Conservation (phyloP, 2,797 vertebrate genomes). For the Melanotaenia parkinsoni region DNA sequence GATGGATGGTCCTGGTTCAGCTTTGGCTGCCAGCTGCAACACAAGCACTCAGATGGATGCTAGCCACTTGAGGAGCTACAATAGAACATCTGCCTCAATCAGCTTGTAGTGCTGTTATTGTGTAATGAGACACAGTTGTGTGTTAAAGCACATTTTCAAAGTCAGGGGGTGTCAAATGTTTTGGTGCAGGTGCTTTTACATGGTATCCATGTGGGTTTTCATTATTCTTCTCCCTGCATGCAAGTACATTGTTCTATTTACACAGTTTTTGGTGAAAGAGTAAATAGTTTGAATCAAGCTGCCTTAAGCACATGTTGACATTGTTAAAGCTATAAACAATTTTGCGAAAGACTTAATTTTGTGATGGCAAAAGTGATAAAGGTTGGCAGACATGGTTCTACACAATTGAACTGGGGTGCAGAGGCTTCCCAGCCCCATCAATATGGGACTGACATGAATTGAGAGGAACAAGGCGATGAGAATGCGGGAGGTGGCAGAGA, state of each 20-base stretch:
- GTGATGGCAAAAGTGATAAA: too few species aligned
- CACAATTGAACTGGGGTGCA: too few species aligned
- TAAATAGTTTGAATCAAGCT: too few species aligned
- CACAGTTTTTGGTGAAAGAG: not conserved
- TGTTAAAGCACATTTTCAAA: slow-evolving; percentile 69
- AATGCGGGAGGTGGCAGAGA: too few species aligned
- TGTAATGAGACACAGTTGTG: slow-evolving; percentile 73
- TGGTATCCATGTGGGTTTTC: slow-evolving; percentile 28
- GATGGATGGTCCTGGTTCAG: slow-evolving; percentile 67
- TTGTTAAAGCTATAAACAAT: too few species aligned
- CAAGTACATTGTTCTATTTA: slow-evolving; percentile 21
- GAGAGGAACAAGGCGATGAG: too few species aligned
- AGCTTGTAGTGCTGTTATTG: slow-evolving; percentile 71
- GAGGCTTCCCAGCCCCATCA: too few species aligned
- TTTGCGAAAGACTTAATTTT: too few species aligned
- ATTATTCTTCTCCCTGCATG: slow-evolving; percentile 18
- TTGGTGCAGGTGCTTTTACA: slow-evolving; percentile 51
- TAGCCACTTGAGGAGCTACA: slow-evolving; percentile 77
- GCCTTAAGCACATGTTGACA: too few species aligned
- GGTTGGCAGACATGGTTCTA: too few species aligned
- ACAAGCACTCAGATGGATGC: slow-evolving; percentile 67
- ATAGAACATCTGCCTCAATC: slow-evolving; percentile 79
- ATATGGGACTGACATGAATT: too few species aligned
- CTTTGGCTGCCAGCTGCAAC: slow-evolving; percentile 71
- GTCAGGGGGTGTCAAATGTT: slow-evolving; percentile 35